These are phyloP conservation scores for Melanostoma mellinum DNA, from an alignment of 2,888 invertebrate species.

Conservation along the genomic window DNA sequence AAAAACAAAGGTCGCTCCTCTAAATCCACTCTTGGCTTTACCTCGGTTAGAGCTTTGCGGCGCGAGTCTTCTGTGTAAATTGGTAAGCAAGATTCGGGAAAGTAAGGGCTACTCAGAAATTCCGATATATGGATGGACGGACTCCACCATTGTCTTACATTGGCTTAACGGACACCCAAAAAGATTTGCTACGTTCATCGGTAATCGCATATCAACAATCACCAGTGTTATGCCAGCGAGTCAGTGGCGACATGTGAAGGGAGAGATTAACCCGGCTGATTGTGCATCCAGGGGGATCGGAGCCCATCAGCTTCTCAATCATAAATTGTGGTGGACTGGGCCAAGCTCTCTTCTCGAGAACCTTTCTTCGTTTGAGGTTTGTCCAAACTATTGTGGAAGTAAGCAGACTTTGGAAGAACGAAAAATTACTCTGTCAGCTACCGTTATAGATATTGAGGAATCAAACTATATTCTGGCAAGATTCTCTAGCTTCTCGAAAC, in stretches of 20 bases:
- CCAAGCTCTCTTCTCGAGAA: no score
- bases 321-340: not conserved
- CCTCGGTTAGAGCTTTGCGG: conserved; percentile 30
- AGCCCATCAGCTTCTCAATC: not conserved
- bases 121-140: conserved; percentile 34
- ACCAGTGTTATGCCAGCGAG: not conserved
- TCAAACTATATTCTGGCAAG: conserved; percentile 12
- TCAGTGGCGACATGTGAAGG: conserved; percentile 2
- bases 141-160: conserved; percentile 24
- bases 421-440: conserved; percentile 2
- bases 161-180: conserved; percentile 25
- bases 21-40: not conserved
- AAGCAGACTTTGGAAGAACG: conserved; percentile 32
- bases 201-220: conserved; percentile 11
- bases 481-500: conserved; percentile 31
- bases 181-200: conserved; percentile 19
- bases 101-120: not conserved
- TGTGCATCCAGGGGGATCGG: conserved; percentile 9
- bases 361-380: no score
- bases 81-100: conserved; percentile 1
- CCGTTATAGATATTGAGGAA: not conserved
- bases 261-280: conserved; percentile 10
- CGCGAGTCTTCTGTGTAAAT: conserved; percentile 6
- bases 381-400: not conserved
- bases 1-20: conserved; percentile 14